Conservation (phyloP, 2,888 invertebrate genomes). For the Spialia ferax region DNA sequence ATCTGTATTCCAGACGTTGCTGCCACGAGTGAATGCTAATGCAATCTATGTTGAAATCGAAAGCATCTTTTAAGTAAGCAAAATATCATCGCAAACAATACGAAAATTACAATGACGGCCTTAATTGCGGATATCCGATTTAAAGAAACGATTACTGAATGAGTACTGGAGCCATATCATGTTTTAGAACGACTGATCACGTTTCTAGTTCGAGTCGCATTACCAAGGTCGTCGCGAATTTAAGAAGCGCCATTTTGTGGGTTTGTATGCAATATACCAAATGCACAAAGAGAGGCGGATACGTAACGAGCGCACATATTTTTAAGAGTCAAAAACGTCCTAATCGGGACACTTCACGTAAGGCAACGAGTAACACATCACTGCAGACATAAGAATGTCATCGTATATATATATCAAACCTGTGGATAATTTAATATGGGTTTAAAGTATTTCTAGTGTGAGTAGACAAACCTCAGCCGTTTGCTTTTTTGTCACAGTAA, state of each 20-base stretch:
- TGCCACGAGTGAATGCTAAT: conserved; percentile 54
- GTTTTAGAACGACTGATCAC: conserved; percentile 41
- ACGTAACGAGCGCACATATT: too few relatives aligned
- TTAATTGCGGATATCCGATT: conserved; percentile 66
- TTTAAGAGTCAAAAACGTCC: too few relatives aligned
- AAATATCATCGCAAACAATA: background rate
- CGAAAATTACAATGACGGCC: conserved; percentile 35
- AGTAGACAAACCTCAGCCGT: too few relatives aligned
- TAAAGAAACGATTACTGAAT: conserved; percentile 52
- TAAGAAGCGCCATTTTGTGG: conserved; percentile 53
- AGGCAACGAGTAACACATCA: too few relatives aligned
- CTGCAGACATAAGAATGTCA: too few relatives aligned
- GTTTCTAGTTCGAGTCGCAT: conserved; percentile 48
- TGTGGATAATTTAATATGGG: too few relatives aligned
- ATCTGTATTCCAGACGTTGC: conserved; percentile 54
- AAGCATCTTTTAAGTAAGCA: conserved; percentile 52
- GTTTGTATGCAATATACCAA: too few relatives aligned
- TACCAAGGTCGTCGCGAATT: conserved; percentile 60
- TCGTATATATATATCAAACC: too few relatives aligned
- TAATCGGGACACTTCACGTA: too few relatives aligned
- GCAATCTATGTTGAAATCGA: conserved; percentile 58
- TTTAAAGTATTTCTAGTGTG: too few relatives aligned
- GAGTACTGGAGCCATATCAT: conserved; percentile 40
- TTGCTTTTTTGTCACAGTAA: too few relatives aligned
- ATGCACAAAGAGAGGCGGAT: too few relatives aligned